Evolutionary conservation across 2,113 vertebrate species (phyloP).

Genomic region (Heterotis niloticus): DNA sequence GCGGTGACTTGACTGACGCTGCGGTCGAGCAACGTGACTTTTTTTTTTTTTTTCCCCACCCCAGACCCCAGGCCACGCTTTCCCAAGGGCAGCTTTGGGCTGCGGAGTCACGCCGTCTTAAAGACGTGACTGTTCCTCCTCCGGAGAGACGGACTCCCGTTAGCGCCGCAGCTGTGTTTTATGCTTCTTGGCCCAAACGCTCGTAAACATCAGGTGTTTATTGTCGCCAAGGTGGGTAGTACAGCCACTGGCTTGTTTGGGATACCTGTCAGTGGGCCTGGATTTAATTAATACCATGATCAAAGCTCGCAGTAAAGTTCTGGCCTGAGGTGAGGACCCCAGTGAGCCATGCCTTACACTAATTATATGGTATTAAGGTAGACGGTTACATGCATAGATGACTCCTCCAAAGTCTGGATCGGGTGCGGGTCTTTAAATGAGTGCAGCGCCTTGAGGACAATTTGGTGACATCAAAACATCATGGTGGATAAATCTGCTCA

Average conservation of each 20-base stretch:
- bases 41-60: too few species aligned
- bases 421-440: conserved; percentile 63
- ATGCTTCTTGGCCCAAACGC: conserved; percentile 44
- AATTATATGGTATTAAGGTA: conserved; percentile 79
- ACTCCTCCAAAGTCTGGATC: conserved; percentile 73
- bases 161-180: conserved; percentile 18
- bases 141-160: conserved; percentile 27
- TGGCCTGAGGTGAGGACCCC: conserved; percentile 66
- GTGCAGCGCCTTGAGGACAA: conserved; percentile 53
- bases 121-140: conserved; percentile 40
- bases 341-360: conserved; percentile 57
- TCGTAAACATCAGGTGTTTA: conserved; percentile 66
- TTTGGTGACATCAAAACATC: conserved; percentile 72
- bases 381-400: conserved; percentile 63
- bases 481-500: conserved; percentile 62
- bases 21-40: conserved; percentile 66
- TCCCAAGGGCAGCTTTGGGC: conserved; percentile 40
- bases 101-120: conserved; percentile 46
- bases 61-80: conserved; percentile 59
- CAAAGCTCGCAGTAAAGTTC: conserved; percentile 65
- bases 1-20: conserved; percentile 62
- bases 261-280: conserved; percentile 67
- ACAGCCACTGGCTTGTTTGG: conserved; percentile 66
- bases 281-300: conserved; percentile 74
- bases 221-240: conserved; percentile 53